Evolutionary conservation across 1,140 invertebrate genomes (phyloP).

Genomic region (Catajapyx aquilonaris): DNA sequence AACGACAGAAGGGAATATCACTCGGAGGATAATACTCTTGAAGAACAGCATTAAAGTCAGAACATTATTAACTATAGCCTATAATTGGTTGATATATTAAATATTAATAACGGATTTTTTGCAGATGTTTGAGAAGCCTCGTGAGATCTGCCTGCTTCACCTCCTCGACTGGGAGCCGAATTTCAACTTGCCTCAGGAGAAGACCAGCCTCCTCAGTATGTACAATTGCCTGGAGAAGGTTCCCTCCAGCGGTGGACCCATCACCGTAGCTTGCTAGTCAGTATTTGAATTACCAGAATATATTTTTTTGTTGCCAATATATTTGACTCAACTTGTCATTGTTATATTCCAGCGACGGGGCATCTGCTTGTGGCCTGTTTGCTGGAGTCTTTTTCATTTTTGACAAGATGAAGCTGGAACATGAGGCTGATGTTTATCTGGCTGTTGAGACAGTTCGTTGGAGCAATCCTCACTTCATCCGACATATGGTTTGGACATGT

Average conservation of each 20-base stretch:
- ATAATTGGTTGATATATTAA: neutral
- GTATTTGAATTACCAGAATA: neutral
- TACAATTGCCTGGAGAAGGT: neutral
- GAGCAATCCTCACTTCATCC: constrained; percentile 6
- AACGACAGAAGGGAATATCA: neutral
- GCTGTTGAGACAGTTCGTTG: constrained; percentile 17
- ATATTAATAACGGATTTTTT: neutral
- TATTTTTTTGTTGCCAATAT: constrained; percentile 5
- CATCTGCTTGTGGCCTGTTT: constrained; percentile 17
- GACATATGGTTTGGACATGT: neutral
- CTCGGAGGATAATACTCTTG: neutral
- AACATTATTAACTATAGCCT: neutral
- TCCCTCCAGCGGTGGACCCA: neutral
- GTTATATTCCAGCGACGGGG: constrained; percentile 16
- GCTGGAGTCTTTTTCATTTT: constrained; percentile 17
- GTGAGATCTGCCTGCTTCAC: neutral
- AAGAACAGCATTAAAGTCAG: no score
- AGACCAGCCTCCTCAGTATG: neutral
- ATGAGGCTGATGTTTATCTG: constrained; percentile 19
- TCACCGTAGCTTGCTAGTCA: constrained; percentile 8
- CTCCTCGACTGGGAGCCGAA: neutral
- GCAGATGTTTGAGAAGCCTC: neutral
- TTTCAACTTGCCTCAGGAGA: no score
- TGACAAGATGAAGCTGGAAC: constrained; percentile 20
- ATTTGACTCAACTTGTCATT: neutral